Conservation (phyloP, 1,140 invertebrate species). For the Drosophila jambulina region DNA sequence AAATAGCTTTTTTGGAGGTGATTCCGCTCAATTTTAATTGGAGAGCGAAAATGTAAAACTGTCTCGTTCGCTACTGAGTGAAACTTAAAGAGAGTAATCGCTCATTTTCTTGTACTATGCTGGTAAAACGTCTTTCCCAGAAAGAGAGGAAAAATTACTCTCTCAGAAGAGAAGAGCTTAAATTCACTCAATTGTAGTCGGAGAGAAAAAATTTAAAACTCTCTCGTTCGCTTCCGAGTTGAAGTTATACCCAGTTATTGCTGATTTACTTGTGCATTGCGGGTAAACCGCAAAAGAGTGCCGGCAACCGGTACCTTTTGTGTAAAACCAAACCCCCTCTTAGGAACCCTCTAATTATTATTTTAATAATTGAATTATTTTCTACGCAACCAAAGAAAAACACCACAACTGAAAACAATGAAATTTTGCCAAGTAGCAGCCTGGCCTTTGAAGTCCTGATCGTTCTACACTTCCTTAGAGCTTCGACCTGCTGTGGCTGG, state of each 20-base stretch:
- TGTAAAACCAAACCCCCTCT: not conserved
- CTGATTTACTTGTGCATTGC: not conserved
- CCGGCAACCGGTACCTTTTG: not conserved
- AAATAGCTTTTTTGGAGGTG: too few species aligned
- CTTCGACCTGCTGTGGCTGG: conserved; percentile 51
- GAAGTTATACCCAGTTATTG: too few species aligned
- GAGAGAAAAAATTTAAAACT: too few species aligned
- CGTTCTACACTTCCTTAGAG: conserved; percentile 11
- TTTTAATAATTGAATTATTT: conserved; percentile 1
- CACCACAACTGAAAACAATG: conserved; percentile 13
- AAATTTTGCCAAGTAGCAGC: not conserved
- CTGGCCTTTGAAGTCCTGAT: conserved; percentile 34
- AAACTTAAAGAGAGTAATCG: too few species aligned
- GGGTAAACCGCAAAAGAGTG: not conserved
- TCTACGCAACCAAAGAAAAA: not conserved
- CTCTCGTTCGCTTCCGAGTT: too few species aligned
- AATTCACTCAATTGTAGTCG: too few species aligned
- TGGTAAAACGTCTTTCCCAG: too few species aligned
- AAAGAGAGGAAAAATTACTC: too few species aligned
- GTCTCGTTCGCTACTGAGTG: not conserved
- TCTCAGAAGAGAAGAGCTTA: too few species aligned
- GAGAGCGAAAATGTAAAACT: not conserved
- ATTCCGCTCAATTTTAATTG: not conserved
- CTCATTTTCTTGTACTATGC: too few species aligned
- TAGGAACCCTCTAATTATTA: not conserved